These are phyloP conservation scores for Punctoribates punctum DNA, from an alignment of 2,888 invertebrate genomes.

Conservation along the genomic window DNA sequence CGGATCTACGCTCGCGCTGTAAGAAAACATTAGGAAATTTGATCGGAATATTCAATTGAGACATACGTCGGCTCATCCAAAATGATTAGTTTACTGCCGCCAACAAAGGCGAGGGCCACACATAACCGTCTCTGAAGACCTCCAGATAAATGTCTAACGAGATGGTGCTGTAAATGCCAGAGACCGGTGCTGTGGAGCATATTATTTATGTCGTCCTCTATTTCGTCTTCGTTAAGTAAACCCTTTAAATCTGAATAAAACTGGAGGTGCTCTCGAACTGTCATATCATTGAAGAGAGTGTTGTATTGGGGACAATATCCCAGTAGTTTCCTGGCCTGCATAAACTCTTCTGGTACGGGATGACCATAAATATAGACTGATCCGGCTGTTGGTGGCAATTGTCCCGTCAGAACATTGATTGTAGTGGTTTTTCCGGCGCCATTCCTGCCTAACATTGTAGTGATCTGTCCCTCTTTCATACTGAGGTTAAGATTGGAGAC, in stretches of 20 bases:
- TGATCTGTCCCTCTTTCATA: slow-evolving; percentile 56
- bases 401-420: slow-evolving; percentile 51
- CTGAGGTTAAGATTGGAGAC: slow-evolving; percentile 54
- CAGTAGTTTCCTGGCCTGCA: slow-evolving; percentile 50
- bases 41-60: too few relatives aligned
- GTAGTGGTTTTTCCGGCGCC: slow-evolving; percentile 58
- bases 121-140: slow-evolving; percentile 55
- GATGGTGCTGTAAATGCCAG: slow-evolving; percentile 50
- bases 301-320: slow-evolving; percentile 57
- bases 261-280: slow-evolving; percentile 55
- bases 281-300: slow-evolving; percentile 54
- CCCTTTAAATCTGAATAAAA: slow-evolving; percentile 54
- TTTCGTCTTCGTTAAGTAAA: slow-evolving; percentile 41
- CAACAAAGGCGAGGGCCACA: slow-evolving; percentile 56
- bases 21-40: neutral
- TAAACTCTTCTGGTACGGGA: slow-evolving; percentile 46
- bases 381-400: slow-evolving; percentile 48
- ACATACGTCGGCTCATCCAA: slow-evolving; percentile 52
- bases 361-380: slow-evolving; percentile 48
- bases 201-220: slow-evolving; percentile 48
- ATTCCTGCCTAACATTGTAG: slow-evolving; percentile 57
- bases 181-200: slow-evolving; percentile 53
- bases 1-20: slow-evolving; percentile 53
- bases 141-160: slow-evolving; percentile 53
- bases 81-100: slow-evolving; percentile 54